Base-by-base conservation (phyloP, 2,113 vertebrate genomes). In the Lathamus discolor region DNA sequence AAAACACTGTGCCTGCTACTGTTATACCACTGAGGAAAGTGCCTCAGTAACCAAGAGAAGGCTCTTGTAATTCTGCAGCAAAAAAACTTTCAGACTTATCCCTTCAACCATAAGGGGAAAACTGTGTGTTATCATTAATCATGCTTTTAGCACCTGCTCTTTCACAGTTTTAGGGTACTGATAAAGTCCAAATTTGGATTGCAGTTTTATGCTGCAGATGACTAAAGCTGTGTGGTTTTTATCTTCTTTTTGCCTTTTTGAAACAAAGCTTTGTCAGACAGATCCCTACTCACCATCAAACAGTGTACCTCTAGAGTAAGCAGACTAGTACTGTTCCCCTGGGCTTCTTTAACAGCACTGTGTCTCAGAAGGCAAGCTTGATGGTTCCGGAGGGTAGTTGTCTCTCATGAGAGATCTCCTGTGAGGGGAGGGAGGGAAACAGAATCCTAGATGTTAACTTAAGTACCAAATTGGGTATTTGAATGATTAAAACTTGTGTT, bases 301-400 rank as follows among this genome's bases (percentile, higher is more conserved):
- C 27, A 17, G 44, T 25, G 41, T 41, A 92, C 37, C 75, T 83
- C 33, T 86, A 51, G 31, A 55, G 33, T 44, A 46, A 59, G 78
- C 62, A 64, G 55, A 7, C 44, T 57, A 11, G 10, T 66, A 22
- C 54, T 51, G 22, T 23, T 80, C n/a, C 22, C 0, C 0, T 57
- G 41, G 13, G 9, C 41, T 86, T 62, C 39, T 78, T 69, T 14
- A 57, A 17, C 35, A 70, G 44, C n/a, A n/a, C 39, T 76, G 49
- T 62, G 85, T 37, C 51, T 83, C 37, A 35, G 19, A 76, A 78
- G 18, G 75, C 46, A 17, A 81, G 9, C 61, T 57, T 59, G 51
- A 8, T 16, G 13, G 41, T 23, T 80, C 15, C 18, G 2, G 15
- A 18, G 43, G 6, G 29, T 35, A 17, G 31, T 54, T 87, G 28